Conservation (phyloP, 35 echinoderm and acorn worm genomes). For the Diadema setosum region DNA sequence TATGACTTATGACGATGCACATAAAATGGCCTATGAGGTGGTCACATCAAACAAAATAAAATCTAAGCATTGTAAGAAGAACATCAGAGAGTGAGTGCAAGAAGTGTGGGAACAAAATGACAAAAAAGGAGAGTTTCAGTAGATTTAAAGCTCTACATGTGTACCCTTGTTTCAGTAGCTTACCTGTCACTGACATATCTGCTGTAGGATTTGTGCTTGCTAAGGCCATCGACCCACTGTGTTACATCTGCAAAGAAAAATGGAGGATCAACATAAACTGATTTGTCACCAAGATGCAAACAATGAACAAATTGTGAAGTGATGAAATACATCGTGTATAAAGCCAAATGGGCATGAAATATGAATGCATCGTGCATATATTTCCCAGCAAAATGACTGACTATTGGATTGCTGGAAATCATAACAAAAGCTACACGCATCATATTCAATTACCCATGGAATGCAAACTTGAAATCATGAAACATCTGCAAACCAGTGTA, state of each 20-base stretch:
- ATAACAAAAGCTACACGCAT: not conserved
- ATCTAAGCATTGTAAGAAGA: not conserved
- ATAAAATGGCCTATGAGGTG: not conserved
- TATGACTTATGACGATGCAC: not conserved
- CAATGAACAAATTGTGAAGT: not conserved
- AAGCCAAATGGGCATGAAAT: not conserved
- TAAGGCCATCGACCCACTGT: not conserved
- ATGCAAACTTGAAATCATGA: no score
- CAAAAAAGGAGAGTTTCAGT: not conserved
- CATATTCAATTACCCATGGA: no score
- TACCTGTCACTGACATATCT: not conserved
- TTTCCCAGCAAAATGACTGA: not conserved
- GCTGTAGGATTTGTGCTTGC: not conserved
- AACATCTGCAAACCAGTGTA: no score
- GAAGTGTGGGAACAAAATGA: not conserved
- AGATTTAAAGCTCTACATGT: not conserved
- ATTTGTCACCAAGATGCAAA: not conserved
- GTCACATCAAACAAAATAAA: not conserved
- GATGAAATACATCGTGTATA: not conserved
- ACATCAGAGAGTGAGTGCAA: not conserved
- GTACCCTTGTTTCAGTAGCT: not conserved
- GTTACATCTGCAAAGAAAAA: not conserved
- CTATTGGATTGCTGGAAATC: not conserved
- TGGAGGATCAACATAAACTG: not conserved
- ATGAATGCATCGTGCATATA: not conserved